A percentile compares a stretch with the other conserved stretches of the same genome.
Conservation (phyloP, 2,113 vertebrate species). For the Amphiprion percula region DNA sequence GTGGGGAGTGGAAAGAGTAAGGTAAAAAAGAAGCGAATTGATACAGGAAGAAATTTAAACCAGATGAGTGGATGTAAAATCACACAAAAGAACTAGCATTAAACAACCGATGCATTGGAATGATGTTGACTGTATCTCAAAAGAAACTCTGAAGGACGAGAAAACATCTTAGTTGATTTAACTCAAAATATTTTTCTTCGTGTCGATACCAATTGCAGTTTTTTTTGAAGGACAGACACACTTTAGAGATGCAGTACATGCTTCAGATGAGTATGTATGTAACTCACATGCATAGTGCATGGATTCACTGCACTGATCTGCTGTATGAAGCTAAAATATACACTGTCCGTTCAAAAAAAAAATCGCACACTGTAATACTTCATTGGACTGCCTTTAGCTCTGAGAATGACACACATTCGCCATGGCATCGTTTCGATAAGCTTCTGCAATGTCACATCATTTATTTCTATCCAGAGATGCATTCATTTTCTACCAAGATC, state of each 20-base stretch:
- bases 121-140: not conserved
- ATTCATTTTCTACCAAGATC: too few species aligned
- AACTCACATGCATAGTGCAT: constrained; percentile 3
- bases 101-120: too few species aligned
- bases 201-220: not conserved
- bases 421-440: too few species aligned
- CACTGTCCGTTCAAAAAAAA: too few species aligned
- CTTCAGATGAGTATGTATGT: constrained; percentile 6
- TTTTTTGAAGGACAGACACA: not conserved
- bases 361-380: too few species aligned
- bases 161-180: not conserved
- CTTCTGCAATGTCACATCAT: too few species aligned
- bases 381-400: too few species aligned
- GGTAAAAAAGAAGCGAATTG: constrained; percentile 16
- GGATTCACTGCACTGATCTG: constrained; percentile 12
- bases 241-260: not conserved
- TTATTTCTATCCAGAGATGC: too few species aligned
- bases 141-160: not conserved
- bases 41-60: not conserved
- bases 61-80: not conserved
- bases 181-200: not conserved
- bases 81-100: not conserved
- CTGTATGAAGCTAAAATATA: constrained; percentile 13
- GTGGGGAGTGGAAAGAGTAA: constrained; percentile 14
- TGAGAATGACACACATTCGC: too few species aligned